These are phyloP conservation scores for Nemopilema nomurai DNA, from an alignment of 30 jellyfish, hydroid and myxozoan species.

Conservation along the genomic window DNA sequence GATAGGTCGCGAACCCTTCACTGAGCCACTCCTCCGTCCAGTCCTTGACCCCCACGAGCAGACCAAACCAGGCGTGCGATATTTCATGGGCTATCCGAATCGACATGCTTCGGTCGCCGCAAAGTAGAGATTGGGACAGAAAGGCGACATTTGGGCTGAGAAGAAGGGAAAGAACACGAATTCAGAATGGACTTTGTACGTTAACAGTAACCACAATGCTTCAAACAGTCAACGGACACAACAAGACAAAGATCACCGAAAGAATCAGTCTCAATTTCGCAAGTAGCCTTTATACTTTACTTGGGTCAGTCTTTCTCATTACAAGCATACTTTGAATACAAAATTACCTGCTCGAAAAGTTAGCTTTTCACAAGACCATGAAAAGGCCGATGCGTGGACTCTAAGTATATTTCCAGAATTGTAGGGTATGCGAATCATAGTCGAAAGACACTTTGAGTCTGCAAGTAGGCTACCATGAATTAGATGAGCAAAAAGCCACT, in stretches of 20 bases:
- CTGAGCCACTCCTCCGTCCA: conserved; percentile 97
- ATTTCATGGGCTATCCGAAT: conserved; percentile 89
- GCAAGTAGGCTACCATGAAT: too few species aligned
- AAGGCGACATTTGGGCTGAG: conserved; percentile 87
- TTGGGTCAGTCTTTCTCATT: too few species aligned
- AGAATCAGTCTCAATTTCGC: too few species aligned
- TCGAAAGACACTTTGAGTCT: too few species aligned
- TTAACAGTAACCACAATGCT: too few species aligned
- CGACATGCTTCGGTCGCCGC: conserved; percentile 90
- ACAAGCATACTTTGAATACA: too few species aligned
- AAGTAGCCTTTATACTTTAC: too few species aligned
- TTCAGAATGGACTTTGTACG: neutral
- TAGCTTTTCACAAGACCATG: neutral
- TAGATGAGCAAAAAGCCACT: too few species aligned
- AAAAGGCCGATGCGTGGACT: neutral
- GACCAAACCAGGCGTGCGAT: conserved; percentile 92
- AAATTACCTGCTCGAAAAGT: neutral
- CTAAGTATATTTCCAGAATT: neutral
- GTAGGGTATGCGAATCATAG: neutral
- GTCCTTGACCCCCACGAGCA: conserved; percentile 80
- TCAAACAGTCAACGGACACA: too few species aligned
- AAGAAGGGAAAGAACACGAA: neutral
- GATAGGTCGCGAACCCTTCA: conserved; percentile 91
- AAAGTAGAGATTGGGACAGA: conserved; percentile 85
- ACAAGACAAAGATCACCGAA: too few species aligned